A percentile compares a stretch with the other conserved stretches of the same genome.
Evolutionary conservation across 2,888 invertebrate species (phyloP).

Genomic region (Luperina testacea): DNA sequence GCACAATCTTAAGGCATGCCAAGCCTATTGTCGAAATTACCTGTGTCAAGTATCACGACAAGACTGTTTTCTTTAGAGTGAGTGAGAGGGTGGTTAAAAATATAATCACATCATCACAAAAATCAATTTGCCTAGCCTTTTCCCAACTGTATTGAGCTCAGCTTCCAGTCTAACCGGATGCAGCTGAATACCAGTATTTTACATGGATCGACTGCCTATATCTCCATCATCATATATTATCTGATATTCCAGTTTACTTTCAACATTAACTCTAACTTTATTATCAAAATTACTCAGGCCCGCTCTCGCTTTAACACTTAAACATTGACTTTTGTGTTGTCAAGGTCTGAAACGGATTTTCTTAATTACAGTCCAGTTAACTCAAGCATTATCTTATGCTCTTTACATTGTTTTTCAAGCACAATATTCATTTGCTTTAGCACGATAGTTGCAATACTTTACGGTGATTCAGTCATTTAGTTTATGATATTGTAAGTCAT

Average conservation of each 20-base stretch:
- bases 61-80: neutral
- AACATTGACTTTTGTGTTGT: conserved; percentile 50
- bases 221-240: neutral
- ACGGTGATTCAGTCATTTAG: conserved; percentile 7
- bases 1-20: neutral
- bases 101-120: neutral
- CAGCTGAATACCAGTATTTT: too few relatives aligned
- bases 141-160: too few relatives aligned
- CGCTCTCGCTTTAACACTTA: conserved; percentile 19
- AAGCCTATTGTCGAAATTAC: neutral
- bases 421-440: conserved; percentile 21
- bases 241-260: neutral
- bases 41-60: neutral
- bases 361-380: conserved; percentile 45
- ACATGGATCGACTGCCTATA: too few relatives aligned
- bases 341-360: conserved; percentile 68
- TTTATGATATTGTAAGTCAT: conserved; percentile 35
- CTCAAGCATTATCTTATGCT: conserved; percentile 10
- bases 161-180: too few relatives aligned
- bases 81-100: too few relatives aligned
- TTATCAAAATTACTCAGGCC: neutral
- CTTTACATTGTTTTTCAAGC: conserved; percentile 30
- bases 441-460: conserved; percentile 2
- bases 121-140: too few relatives aligned
- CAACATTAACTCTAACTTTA: neutral